Percentiles rank a stretch among this genome's conserved stretches.
phyloP scores from a whole-genome alignment of 92 coral and sea anemone genomes.

The Palythoa grandis region DNA sequence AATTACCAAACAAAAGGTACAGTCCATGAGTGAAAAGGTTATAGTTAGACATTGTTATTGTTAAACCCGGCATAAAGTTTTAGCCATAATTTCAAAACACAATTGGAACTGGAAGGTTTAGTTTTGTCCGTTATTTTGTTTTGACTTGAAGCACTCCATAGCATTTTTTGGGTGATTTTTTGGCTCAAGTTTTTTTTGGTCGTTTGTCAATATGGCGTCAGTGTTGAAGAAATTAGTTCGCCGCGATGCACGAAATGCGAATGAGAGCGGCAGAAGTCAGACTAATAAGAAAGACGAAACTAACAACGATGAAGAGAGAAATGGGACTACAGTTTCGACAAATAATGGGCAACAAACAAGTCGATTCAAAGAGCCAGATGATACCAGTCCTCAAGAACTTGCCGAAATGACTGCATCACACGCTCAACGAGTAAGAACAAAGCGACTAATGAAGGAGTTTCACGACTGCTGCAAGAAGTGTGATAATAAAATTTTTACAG shows the following conservation, averaged over 20 bases:
- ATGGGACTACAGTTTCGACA: slow-evolving; percentile 38
- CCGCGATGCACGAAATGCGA: slow-evolving; percentile 80
- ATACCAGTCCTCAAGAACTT: slow-evolving; percentile 51
- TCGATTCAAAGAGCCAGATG: slow-evolving; percentile 35
- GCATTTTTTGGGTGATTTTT: not conserved
- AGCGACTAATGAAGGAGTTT: slow-evolving; percentile 88
- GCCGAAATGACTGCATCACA: slow-evolving; percentile 81
- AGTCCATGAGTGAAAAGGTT: slow-evolving; percentile 13
- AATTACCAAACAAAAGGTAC: slow-evolving; percentile 20
- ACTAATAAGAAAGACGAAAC: slow-evolving; percentile 67
- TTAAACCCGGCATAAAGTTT: not conserved
- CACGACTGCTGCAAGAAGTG: slow-evolving; percentile 80
- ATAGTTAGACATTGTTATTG: not conserved
- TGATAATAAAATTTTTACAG: slow-evolving; percentile 82
- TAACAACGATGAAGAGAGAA: slow-evolving; percentile 53
- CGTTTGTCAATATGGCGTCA: slow-evolving; percentile 79
- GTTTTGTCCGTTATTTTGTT: not conserved
- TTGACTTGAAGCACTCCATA: not conserved
- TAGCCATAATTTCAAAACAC: not conserved
- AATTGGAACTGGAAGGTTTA: not conserved
- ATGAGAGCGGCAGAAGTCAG: slow-evolving; percentile 69
- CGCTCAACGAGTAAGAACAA: slow-evolving; percentile 83
- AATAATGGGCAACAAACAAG: slow-evolving; percentile 41
- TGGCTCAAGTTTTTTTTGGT: not conserved
- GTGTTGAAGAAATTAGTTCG: slow-evolving; percentile 83